These are phyloP conservation scores for Pterocles gutturalis DNA, from an alignment of 2,113 vertebrate species.

Conservation along the genomic window DNA sequence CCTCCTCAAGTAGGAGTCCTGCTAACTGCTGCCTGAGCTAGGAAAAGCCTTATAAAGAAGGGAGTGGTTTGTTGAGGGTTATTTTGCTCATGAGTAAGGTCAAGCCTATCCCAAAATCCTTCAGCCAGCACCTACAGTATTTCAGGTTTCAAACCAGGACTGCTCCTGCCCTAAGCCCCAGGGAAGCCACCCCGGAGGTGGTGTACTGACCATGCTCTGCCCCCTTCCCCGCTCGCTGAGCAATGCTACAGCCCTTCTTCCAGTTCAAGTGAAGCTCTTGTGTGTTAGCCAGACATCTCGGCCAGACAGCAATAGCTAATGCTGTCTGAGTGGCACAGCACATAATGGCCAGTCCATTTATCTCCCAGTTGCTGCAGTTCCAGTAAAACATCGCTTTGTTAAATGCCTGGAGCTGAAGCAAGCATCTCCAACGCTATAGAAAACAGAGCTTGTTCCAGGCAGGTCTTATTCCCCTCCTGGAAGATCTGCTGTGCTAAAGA, in stretches of 20 bases:
- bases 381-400: conserved; percentile 50
- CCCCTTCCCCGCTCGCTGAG: neutral
- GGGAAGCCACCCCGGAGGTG: neutral
- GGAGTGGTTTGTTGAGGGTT: neutral
- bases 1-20: neutral
- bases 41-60: neutral
- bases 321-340: conserved; percentile 37
- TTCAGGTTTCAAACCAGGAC: neutral
- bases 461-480: neutral
- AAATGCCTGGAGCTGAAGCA: conserved; percentile 16
- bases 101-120: neutral
- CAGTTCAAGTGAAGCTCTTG: neutral
- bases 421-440: neutral
- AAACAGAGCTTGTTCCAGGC: neutral
- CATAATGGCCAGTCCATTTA: conserved; percentile 46
- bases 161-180: neutral
- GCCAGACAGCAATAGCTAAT: conserved; percentile 40
- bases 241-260: neutral
- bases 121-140: rapidly evolving
- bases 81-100: neutral
- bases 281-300: neutral
- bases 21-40: neutral
- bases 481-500: neutral
- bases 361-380: conserved; percentile 21
- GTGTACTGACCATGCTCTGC: neutral